Evolutionary conservation across 2,113 vertebrate species (phyloP).

Genomic region (Peromyscus polionotus): DNA sequence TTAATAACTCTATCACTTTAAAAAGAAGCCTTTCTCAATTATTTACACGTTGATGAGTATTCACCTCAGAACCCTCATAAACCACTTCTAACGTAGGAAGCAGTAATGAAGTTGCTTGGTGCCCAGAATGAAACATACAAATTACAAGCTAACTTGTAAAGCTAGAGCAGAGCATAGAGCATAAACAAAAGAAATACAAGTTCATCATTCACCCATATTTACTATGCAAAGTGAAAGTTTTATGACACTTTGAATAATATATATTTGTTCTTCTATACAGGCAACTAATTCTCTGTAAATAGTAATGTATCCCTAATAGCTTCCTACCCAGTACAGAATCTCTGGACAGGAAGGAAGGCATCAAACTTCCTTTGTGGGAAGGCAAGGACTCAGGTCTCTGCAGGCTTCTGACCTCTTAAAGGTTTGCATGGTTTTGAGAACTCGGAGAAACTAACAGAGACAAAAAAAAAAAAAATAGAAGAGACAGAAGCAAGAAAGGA

Average conservation of each 20-base stretch:
- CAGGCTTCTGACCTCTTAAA: conserved; percentile 24
- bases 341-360: not conserved
- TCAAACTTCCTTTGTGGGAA: not conserved
- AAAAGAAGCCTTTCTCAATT: conserved; percentile 58
- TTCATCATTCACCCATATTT: conserved; percentile 65
- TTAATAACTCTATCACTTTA: conserved; percentile 34
- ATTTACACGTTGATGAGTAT: conserved; percentile 48
- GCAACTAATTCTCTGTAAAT: not conserved
- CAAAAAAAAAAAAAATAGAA: not conserved
- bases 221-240: conserved; percentile 28
- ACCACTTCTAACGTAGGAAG: conserved; percentile 26
- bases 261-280: conserved; percentile 32
- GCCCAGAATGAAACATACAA: conserved; percentile 51
- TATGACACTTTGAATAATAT: conserved; percentile 47
- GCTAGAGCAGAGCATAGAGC: not conserved
- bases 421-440: not conserved
- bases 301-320: not conserved
- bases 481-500: not conserved
- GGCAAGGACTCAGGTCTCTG: not conserved
- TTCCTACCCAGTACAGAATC: not conserved
- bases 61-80: conserved; percentile 52
- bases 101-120: conserved; percentile 5
- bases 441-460: not conserved
- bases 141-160: conserved; percentile 67
- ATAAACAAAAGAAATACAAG: conserved; percentile 53